phyloP scores from a whole-genome alignment of 2,888 invertebrate genomes.

The Hirtodrosophila alboralis region DNA sequence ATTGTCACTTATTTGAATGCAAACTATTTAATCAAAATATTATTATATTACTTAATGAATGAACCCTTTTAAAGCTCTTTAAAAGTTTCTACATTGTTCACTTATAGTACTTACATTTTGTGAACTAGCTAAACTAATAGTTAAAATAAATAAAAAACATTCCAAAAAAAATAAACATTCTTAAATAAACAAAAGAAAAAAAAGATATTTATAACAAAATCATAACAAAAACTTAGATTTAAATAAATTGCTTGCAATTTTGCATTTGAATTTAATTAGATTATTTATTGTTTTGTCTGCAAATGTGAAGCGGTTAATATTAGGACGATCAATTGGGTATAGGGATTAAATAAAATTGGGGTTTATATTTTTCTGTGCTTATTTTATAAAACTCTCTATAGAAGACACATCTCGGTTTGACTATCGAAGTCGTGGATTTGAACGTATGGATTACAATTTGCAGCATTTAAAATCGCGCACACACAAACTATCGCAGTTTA shows the following conservation, averaged over 20 bases:
- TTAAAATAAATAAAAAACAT: slow-evolving; percentile 25
- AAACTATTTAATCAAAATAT: too few species aligned
- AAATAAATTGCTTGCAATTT: slow-evolving; percentile 38
- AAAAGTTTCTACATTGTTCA: neutral
- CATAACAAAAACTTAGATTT: slow-evolving; percentile 24
- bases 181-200: slow-evolving; percentile 11
- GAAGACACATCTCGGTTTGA: slow-evolving; percentile 58
- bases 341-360: slow-evolving; percentile 11
- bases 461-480: slow-evolving; percentile 23
- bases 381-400: slow-evolving; percentile 30
- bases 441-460: slow-evolving; percentile 41
- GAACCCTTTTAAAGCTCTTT: neutral
- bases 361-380: slow-evolving; percentile 10
- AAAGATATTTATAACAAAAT: slow-evolving; percentile 23
- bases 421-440: slow-evolving; percentile 76
- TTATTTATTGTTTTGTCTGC: slow-evolving; percentile 16
- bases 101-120: slow-evolving; percentile 43
- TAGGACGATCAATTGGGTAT: slow-evolving; percentile 40
- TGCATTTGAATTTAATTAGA: slow-evolving; percentile 22
- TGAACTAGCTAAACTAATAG: slow-evolving; percentile 28
- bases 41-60: slow-evolving; percentile 4
- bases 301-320: slow-evolving; percentile 46
- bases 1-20: too few species aligned
- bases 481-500: slow-evolving; percentile 35
- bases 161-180: slow-evolving; percentile 21